Evolutionary conservation across 2,797 vertebrate genomes (phyloP).

Genomic region (Sebastes vulpes): DNA sequence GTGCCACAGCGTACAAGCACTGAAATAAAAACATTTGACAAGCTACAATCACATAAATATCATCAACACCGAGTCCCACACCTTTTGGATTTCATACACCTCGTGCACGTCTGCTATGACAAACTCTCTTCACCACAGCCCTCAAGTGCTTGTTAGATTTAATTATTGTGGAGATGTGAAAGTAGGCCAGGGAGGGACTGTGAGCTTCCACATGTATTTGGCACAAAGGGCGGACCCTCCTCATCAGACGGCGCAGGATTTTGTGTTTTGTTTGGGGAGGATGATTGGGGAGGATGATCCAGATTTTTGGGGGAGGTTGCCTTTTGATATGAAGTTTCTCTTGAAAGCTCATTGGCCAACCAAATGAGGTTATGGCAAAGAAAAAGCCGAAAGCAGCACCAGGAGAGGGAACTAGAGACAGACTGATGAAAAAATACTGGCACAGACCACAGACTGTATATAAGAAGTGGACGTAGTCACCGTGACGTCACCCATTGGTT

Average conservation of each 20-base stretch:
- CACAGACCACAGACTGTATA: too few species aligned
- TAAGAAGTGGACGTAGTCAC: too few species aligned
- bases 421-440: not conserved
- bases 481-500: too few species aligned
- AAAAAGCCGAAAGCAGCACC: not conserved
- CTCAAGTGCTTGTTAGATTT: slow-evolving; percentile 67
- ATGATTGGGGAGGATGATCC: slow-evolving; percentile 58
- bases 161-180: slow-evolving; percentile 80
- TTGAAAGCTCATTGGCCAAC: slow-evolving; percentile 42
- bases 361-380: slow-evolving; percentile 23
- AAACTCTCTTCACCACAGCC: slow-evolving; percentile 34
- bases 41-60: slow-evolving; percentile 10
- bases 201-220: slow-evolving; percentile 48
- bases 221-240: slow-evolving; percentile 46
- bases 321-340: slow-evolving; percentile 67
- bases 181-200: slow-evolving; percentile 73
- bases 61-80: slow-evolving; percentile 39
- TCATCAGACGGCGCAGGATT: slow-evolving; percentile 29
- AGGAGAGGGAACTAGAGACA: not conserved
- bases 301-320: slow-evolving; percentile 6
- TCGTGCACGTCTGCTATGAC: slow-evolving; percentile 31
- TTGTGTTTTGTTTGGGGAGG: slow-evolving; percentile 32
- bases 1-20: not conserved
- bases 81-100: slow-evolving; percentile 34
- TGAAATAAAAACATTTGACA: slow-evolving; percentile 10